phyloP scores from a whole-genome alignment of 2,888 invertebrate genomes.

The Drosophila meridiana region DNA sequence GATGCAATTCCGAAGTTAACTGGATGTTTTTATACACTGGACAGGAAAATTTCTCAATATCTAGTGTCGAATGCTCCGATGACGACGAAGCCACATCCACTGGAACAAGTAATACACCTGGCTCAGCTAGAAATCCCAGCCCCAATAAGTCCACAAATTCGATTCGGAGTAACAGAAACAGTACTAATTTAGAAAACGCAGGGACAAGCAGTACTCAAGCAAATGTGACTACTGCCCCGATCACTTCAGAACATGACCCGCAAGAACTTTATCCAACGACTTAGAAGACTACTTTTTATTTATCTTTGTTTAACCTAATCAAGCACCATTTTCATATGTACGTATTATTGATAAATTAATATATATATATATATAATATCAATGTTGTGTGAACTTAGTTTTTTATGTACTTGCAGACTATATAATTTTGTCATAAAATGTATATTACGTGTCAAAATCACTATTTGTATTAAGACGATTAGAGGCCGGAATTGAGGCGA shows the following conservation, averaged over 20 bases:
- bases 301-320: constrained; percentile 42
- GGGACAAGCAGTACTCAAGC: constrained; percentile 30
- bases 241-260: constrained; percentile 22
- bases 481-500: neutral
- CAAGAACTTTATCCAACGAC: constrained; percentile 35
- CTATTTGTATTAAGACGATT: neutral
- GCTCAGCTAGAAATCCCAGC: constrained; percentile 18
- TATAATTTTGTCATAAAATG: constrained; percentile 9
- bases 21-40: neutral
- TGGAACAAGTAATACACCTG: constrained; percentile 14
- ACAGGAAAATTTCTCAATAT: constrained; percentile 54
- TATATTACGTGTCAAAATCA: neutral
- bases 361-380: constrained; percentile 33
- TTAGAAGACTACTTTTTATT: constrained; percentile 29
- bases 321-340: constrained; percentile 44
- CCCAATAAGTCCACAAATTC: constrained; percentile 32
- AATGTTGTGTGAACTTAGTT: constrained; percentile 9
- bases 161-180: constrained; percentile 27
- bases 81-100: constrained; percentile 62
- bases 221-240: constrained; percentile 14
- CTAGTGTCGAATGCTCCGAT: constrained; percentile 73
- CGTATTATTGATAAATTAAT: constrained; percentile 46
- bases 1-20: neutral
- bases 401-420: constrained; percentile 6
- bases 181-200: constrained; percentile 30